A percentile compares a stretch with the other conserved stretches of the same genome.
These are phyloP conservation scores for Zoanthus gigantus DNA, from an alignment of 92 coral and sea anemone genomes.

Conservation along the genomic window DNA sequence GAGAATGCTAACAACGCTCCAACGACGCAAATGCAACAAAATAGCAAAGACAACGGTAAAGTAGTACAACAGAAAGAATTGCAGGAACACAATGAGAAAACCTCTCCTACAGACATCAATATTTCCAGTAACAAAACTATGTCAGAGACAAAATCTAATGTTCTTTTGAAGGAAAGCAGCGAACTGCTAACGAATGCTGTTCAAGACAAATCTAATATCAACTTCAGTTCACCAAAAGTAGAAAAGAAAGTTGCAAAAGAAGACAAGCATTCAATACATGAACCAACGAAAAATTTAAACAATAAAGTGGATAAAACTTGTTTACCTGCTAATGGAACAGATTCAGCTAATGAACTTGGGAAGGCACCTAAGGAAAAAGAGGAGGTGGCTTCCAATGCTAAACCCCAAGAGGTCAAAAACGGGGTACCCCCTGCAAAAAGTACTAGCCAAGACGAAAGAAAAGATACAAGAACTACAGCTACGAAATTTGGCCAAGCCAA, in stretches of 20 bases:
- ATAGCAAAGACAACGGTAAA: background rate
- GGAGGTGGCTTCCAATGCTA: background rate
- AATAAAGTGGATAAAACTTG: slow-evolving; percentile 12
- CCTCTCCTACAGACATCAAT: background rate
- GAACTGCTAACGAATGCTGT: background rate
- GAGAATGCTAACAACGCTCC: slow-evolving; percentile 23
- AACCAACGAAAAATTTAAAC: background rate
- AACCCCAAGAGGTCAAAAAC: background rate
- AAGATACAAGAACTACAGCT: background rate
- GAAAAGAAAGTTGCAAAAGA: background rate
- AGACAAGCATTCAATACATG: background rate
- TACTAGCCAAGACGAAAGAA: slow-evolving; percentile 8
- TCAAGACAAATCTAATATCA: background rate
- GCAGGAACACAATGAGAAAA: background rate
- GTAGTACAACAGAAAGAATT: slow-evolving; percentile 4
- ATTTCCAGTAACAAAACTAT: background rate
- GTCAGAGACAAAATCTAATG: background rate
- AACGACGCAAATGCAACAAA: slow-evolving; percentile 36
- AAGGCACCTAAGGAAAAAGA: background rate
- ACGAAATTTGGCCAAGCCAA: slow-evolving; percentile 28
- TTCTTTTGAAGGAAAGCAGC: background rate
- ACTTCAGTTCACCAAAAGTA: background rate
- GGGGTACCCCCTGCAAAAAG: background rate
- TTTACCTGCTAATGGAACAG: background rate
- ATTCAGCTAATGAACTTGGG: background rate